phyloP scores from a whole-genome alignment of 2,888 invertebrate species.

The Capitulum mitella region DNA sequence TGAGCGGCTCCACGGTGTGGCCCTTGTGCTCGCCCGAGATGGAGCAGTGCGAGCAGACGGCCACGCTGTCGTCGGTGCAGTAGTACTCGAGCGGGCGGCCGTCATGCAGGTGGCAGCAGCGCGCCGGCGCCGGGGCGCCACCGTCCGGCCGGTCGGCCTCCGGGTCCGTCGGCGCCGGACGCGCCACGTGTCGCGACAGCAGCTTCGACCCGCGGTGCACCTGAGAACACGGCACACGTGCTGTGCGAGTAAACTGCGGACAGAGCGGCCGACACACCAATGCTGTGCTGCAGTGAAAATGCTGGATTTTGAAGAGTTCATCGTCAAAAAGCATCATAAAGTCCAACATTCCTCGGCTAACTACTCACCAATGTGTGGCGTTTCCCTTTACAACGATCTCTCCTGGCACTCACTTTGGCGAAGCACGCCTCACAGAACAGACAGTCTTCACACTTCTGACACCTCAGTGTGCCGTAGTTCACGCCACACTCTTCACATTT shows the following conservation, averaged over 20 bases:
- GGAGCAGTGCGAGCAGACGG: conserved; percentile 1
- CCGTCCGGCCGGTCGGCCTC: background rate
- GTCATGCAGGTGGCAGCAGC: background rate
- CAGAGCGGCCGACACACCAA: too few species aligned
- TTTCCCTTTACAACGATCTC: too few species aligned
- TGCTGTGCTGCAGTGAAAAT: too few species aligned
- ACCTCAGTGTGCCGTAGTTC: background rate
- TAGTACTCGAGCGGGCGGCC: conserved; percentile 11
- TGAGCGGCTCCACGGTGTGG: background rate
- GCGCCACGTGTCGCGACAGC: background rate
- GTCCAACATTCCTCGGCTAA: too few species aligned
- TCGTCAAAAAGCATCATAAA: too few species aligned
- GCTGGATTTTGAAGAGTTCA: too few species aligned
- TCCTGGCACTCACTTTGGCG: background rate
- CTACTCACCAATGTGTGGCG: too few species aligned
- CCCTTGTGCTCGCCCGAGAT: conserved; percentile 2
- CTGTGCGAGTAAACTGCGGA: too few species aligned
- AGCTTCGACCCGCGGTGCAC: background rate
- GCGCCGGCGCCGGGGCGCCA: background rate
- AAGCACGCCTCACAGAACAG: background rate
- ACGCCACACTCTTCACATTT: background rate
- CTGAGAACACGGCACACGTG: background rate
- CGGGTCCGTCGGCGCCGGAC: background rate
- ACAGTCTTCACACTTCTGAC: background rate
- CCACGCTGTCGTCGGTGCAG: conserved; percentile 3